Evolutionary conservation across 2,113 vertebrate genomes (phyloP), one percentile per base, ranked within the genome.

Genomic region (Sterrhoptilus dennistouni): DNA sequence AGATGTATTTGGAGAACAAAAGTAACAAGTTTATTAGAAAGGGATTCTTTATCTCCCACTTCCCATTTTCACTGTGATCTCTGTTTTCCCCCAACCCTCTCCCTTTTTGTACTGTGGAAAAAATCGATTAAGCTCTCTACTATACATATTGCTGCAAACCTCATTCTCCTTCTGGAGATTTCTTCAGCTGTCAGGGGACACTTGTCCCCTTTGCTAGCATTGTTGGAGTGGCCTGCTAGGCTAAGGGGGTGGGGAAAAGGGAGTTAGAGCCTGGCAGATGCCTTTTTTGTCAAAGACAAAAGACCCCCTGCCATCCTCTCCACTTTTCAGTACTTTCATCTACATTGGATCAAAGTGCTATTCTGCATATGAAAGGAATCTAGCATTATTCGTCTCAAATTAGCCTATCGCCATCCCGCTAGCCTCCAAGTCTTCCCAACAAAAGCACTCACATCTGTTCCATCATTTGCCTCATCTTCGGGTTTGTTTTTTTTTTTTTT

Each of bases 281-380:
- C 98, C 98, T 98, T 98, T 97, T 98, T 98, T 98, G 98, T 98
- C 95, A 96, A 97, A 98, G 97, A 99, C 98, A 98, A 99, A 99
- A 98, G 94, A 94, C 97, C 97, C 97, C 98, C 97, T 97, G 90
- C 33, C 68, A 95, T 93, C 97, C 97, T 95, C 96, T 97, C 88
- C 85, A 96, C 95, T 97, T 97, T 97, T 97, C 97, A 95, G 92
- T 86, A 97, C 98, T 98, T 98, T 98, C 96, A 98, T 98, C 97
- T 95, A 91, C 82, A 80, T 57, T 92, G 86, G 98, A 98, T 98
- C 98, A 98, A 98, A 98, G 98, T 81, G 59, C 87, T 96, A 25
- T 88, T 98, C 97, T 98, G 97, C 98, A 98, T 98, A 95, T 98
- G 98, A 98, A 98, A 98, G 96, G 91, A 82, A 81, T 47, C 45